Percentiles rank a stretch among this genome's conserved stretches.
Evolutionary conservation across 2,113 vertebrate genomes (phyloP).

Genomic region (Nibea coibor): DNA sequence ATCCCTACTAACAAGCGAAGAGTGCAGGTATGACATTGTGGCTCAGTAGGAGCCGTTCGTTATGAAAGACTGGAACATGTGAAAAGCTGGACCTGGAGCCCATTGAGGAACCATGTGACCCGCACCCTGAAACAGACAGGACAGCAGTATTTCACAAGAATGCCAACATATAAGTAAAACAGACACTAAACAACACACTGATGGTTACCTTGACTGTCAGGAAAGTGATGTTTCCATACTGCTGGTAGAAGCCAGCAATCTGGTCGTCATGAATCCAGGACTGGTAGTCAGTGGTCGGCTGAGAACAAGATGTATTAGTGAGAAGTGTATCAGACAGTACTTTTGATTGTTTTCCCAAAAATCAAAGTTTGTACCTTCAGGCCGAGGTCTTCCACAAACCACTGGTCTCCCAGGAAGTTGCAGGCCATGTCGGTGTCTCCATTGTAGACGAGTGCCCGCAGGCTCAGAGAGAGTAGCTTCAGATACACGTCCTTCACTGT

Average conservation of each 20-base stretch:
- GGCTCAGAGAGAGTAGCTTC: constrained; percentile 79
- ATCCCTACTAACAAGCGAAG: not conserved
- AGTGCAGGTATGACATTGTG: constrained; percentile 7
- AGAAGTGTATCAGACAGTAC: not conserved
- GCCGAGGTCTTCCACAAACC: constrained; percentile 84
- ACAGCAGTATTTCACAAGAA: not conserved
- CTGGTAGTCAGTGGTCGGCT: constrained; percentile 78
- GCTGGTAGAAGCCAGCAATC: constrained; percentile 84
- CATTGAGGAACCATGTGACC: constrained; percentile 89
- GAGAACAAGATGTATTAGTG: not conserved
- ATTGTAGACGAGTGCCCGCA: constrained; percentile 83
- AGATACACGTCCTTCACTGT: constrained; percentile 78
- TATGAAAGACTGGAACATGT: constrained; percentile 84
- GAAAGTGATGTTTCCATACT: constrained; percentile 83
- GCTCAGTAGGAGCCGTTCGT: constrained; percentile 74
- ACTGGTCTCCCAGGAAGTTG: constrained; percentile 85
- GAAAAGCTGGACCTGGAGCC: constrained; percentile 83
- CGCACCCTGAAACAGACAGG: constrained; percentile 79
- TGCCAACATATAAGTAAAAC: not conserved
- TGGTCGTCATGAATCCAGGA: constrained; percentile 78
- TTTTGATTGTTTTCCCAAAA: not conserved
- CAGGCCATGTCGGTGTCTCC: constrained; percentile 88
- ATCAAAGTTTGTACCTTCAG: constrained; percentile 64
- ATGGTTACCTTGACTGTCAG: constrained; percentile 82
- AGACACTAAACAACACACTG: not conserved